phyloP scores from a whole-genome alignment of 1,140 invertebrate species.

The Metopolophium dirhodum region DNA sequence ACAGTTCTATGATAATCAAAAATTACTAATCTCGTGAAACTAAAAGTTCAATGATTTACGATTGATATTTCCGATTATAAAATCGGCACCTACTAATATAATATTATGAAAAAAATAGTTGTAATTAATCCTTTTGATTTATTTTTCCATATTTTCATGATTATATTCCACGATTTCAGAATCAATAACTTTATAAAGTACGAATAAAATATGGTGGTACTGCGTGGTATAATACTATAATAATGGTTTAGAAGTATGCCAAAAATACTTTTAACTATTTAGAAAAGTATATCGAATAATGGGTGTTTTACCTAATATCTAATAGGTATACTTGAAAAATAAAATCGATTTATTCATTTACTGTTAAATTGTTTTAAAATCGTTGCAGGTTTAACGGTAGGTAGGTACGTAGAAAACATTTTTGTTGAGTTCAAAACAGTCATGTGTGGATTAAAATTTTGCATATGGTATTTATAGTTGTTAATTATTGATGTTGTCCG shows the following conservation, averaged over 20 bases:
- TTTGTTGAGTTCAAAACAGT: background rate
- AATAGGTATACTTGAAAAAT: too few relatives aligned
- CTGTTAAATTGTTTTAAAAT: too few relatives aligned
- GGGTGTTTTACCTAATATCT: background rate
- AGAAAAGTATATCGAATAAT: background rate
- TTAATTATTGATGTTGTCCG: conserved; percentile 21
- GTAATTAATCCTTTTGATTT: background rate
- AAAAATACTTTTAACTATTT: background rate
- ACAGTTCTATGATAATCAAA: too few relatives aligned
- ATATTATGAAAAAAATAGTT: background rate
- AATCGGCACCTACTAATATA: too few relatives aligned
- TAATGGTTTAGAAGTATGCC: too few relatives aligned
- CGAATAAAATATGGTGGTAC: background rate
- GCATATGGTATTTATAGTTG: background rate
- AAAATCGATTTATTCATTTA: too few relatives aligned
- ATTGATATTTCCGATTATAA: too few relatives aligned
- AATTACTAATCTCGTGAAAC: too few relatives aligned
- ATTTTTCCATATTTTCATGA: background rate
- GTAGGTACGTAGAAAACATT: background rate
- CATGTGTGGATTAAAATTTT: background rate
- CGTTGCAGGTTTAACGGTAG: too few relatives aligned
- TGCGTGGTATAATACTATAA: too few relatives aligned
- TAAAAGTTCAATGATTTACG: too few relatives aligned
- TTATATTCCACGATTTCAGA: too few relatives aligned
- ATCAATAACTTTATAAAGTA: background rate